These are phyloP conservation scores for Drosophila arawakana DNA, from an alignment of 1,140 invertebrate species.

Conservation along the genomic window DNA sequence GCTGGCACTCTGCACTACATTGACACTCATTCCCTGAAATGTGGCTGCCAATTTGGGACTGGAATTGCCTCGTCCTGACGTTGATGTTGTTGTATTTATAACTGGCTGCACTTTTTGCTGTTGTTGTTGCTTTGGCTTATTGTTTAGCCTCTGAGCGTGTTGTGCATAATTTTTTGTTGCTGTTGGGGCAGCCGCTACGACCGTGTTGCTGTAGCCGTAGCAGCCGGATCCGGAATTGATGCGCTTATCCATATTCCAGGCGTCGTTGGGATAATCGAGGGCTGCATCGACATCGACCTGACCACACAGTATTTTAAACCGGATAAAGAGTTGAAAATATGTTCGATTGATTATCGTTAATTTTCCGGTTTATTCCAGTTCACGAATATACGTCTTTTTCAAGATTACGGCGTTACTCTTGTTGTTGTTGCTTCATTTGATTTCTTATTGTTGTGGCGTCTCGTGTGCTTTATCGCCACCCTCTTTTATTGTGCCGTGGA, in stretches of 20 bases:
- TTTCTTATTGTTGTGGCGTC: neutral
- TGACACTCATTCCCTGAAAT: constrained; percentile 36
- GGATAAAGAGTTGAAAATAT: constrained; percentile 1
- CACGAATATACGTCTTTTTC: neutral
- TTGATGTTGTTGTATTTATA: constrained; percentile 1
- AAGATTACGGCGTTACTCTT: constrained; percentile 11
- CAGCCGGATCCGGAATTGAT: constrained; percentile 13
- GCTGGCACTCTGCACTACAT: constrained; percentile 15
- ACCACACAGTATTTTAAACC: neutral
- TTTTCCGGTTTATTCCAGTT: constrained; percentile 20
- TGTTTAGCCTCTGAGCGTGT: neutral
- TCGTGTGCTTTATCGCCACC: constrained; percentile 10
- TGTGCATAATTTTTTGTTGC: neutral
- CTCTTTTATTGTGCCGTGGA: constrained; percentile 2
- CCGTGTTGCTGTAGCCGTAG: constrained; percentile 4
- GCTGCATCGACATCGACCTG: constrained; percentile 30
- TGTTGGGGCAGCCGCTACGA: constrained; percentile 16
- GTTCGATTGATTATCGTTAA: neutral
- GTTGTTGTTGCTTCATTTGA: neutral
- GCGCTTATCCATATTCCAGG: constrained; percentile 36
- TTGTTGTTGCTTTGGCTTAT: constrained; percentile 4
- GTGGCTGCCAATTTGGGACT: constrained; percentile 38
- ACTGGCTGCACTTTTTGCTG: neutral
- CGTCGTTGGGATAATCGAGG: neutral
- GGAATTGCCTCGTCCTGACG: constrained; percentile 25